Evolutionary conservation across 2,888 invertebrate genomes (phyloP).

Genomic region (Ferdinandea cuprea): DNA sequence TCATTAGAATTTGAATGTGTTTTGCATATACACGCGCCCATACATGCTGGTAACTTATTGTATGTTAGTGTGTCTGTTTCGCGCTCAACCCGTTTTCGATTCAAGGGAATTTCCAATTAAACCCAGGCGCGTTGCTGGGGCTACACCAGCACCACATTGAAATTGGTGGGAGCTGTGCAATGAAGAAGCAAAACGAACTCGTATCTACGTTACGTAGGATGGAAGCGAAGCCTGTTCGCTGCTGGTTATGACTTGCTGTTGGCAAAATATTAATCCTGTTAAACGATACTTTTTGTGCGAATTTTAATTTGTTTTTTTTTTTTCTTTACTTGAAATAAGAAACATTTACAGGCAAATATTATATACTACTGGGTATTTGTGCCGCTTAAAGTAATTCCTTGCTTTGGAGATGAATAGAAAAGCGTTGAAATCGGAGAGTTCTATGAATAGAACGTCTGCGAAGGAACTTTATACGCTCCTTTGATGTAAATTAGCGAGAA

Average conservation of each 20-base stretch:
- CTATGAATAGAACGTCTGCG: slow-evolving; percentile 21
- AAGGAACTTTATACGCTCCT: slow-evolving; percentile 12
- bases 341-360: slow-evolving; percentile 47
- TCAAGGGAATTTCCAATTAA: slow-evolving; percentile 47
- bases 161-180: neutral
- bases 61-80: too few species aligned
- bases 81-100: slow-evolving; percentile 17
- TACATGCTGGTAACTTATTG: too few species aligned
- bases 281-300: slow-evolving; percentile 35
- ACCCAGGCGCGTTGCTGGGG: slow-evolving; percentile 23
- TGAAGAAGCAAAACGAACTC: too few species aligned
- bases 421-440: neutral
- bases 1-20: slow-evolving; percentile 36
- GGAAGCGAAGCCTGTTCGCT: neutral
- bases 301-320: slow-evolving; percentile 6
- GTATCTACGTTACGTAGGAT: too few species aligned
- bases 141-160: neutral
- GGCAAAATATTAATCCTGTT: slow-evolving; percentile 59
- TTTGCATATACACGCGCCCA: slow-evolving; percentile 18
- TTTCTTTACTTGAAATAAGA: slow-evolving; percentile 28
- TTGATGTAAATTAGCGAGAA: slow-evolving; percentile 66
- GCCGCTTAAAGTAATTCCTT: neutral
- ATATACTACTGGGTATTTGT: neutral
- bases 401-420: neutral
- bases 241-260: slow-evolving; percentile 26